Base-by-base conservation (phyloP, 2,113 vertebrate species). In the Cyanistes caeruleus region DNA sequence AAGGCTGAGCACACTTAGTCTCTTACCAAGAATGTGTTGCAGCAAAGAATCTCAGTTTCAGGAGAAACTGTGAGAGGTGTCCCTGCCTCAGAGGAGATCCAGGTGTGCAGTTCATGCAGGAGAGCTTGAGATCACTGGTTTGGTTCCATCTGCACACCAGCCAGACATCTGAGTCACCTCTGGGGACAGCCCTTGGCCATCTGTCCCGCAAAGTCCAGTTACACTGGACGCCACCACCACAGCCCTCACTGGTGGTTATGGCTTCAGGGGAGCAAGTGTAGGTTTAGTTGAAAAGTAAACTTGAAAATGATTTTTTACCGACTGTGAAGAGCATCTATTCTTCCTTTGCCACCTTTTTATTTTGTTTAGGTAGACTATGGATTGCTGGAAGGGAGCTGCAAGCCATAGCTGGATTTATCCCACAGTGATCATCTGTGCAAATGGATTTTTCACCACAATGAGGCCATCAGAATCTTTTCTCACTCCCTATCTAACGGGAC, bases 391-490 rank as follows among this genome's bases (percentile, higher is more conserved):
- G 41, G 95, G 73, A 59, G 96, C 93, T 8, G 12, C 19, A 35
- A 80, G 88, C 18, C 65, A 0, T 35, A 97, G 97, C 73, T 99
- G 99, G 99, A 90, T 96, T 90, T 99, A 98, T 89, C 98, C 99
- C 44, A 99, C 99, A 0, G 68, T 98, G 39, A 94, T 99, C 44
- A 98, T 99, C 83, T 99, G 99, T 75, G 76, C 97, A 1, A 99
- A 98, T 89, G 99, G 99, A 56, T 99, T 99, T 95, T 99, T 99
- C 89, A 98, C 98, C 80, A 98, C 97, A 31, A 98, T 99, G 89
- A 99, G 96, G 82, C 99, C 99, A 16, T 97, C 99, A 39, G 99
- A 99, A 79, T 94, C 99, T 48, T 99, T 99, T 87, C 96, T 99
- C 27, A 97, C 97, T 49, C 98, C 98, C 4, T 99, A 98, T 77